These are phyloP conservation scores for Sphenodon punctatus DNA, from an alignment of 2,797 vertebrate species.

Conservation along the genomic window DNA sequence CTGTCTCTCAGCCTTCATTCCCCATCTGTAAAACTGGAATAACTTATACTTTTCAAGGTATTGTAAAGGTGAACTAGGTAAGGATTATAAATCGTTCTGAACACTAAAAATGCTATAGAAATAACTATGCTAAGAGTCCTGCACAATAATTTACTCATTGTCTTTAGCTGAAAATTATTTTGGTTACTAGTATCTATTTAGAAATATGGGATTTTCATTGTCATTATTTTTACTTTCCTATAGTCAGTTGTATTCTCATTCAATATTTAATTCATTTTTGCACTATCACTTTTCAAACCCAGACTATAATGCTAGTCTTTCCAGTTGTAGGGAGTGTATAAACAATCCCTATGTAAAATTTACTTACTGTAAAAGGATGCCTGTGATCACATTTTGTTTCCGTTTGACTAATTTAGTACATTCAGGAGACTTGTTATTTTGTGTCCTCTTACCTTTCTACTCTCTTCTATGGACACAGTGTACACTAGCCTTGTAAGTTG, in stretches of 20 bases:
- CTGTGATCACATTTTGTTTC: slow-evolving; percentile 49
- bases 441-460: neutral
- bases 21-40: no score
- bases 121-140: no score
- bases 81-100: no score
- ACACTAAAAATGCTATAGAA: no score
- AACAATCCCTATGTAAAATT: slow-evolving; percentile 46
- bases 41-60: no score
- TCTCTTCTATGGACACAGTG: neutral
- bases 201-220: no score
- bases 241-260: no score
- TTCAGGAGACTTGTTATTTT: neutral
- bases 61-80: no score
- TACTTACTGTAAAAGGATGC: slow-evolving; percentile 49
- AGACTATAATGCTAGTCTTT: neutral
- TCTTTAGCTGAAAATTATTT: no score
- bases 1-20: no score
- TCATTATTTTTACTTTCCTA: neutral
- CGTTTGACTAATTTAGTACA: slow-evolving; percentile 8
- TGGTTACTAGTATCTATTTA: no score
- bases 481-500: neutral
- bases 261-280: neutral
- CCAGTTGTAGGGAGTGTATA: neutral
- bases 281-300: neutral
- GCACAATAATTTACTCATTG: no score